Base-by-base conservation (phyloP, 2,888 invertebrate genomes). In the Pyrrhosoma nymphula region DNA sequence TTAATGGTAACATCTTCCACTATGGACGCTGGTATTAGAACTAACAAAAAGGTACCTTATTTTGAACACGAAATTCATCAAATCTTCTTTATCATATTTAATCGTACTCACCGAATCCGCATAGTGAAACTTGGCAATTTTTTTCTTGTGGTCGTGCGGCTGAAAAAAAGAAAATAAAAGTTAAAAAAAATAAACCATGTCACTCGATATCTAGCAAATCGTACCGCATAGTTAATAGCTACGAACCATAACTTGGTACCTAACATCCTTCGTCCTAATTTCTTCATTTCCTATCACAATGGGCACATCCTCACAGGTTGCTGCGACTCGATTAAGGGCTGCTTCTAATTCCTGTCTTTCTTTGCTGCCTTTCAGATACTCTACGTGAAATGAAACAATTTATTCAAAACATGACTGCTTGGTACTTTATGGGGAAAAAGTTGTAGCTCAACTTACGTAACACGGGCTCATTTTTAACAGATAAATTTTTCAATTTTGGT, bases 251-350 rank as follows among this genome's bases (percentile, higher is more conserved):
- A 98, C 98, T 98, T 99, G 99, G 96, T 98, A 98, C 96, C 97
- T 97, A 95, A 98, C 98, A 96, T 98, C 97, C 95, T 98, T 98
- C 0, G 98, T 98, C 96, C 98, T 98, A 96, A 98, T 98, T 96
- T 98, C 98, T 97, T 99, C 98, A 96, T 98, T 98, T n/a, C 99
- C 99, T 96, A 99, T 99, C n/a, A 99, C 98, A 96, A 99, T 98
- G 18, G 99, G 99, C 95, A 99, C 98, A 96, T 99, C 99, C 96
- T 98, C 98, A 95, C 98, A 98, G 95, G 97, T 97, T 55, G 97
- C 97, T 23, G 98, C 97, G 96, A 98, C 98, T 95, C 98, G 97
- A 95, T 98, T 97, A 88, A 99, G 97, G 90, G 98, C 98, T 95
- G 97, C 97, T 96, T 98, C 97, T 63, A 99, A 97, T 90, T 98